phyloP scores from a whole-genome alignment of 2,113 vertebrate species.

The Hippocampus abdominalis region DNA sequence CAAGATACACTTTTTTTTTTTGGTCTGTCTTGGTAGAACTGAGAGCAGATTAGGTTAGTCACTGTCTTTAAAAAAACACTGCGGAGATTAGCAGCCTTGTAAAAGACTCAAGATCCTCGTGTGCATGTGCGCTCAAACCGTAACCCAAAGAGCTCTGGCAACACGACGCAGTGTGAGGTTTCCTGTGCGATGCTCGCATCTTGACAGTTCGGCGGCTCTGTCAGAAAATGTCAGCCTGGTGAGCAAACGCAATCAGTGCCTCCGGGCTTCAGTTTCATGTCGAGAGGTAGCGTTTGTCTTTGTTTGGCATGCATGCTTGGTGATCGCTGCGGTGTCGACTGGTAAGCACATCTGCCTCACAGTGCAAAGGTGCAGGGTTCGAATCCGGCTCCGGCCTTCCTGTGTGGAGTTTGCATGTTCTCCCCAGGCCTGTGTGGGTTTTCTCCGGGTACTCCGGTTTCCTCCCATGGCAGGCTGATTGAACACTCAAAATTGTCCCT shows the following conservation, averaged over 20 bases:
- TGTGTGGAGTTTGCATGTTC: too few relatives aligned
- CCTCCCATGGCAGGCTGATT: too few relatives aligned
- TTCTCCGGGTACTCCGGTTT: too few relatives aligned
- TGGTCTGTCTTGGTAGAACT: not conserved
- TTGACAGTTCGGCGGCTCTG: conserved; percentile 13
- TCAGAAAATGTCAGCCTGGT: conserved; percentile 11
- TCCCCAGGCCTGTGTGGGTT: too few relatives aligned
- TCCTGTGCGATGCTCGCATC: conserved; percentile 15
- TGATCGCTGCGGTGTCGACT: not conserved
- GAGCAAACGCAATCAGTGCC: not conserved
- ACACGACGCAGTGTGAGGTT: not conserved
- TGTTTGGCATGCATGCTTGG: not conserved
- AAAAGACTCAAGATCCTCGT: not conserved
- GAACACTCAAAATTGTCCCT: too few relatives aligned
- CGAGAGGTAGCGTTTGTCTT: conserved; percentile 18
- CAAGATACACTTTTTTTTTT: conserved; percentile 7
- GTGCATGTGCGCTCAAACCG: conserved; percentile 4
- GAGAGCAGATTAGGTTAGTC: conserved; percentile 8
- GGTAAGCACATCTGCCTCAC: too few relatives aligned
- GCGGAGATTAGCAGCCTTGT: conserved; percentile 4
- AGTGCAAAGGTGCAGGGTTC: too few relatives aligned
- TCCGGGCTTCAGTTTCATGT: conserved; percentile 12
- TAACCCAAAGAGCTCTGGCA: not conserved
- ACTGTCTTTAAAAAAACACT: conserved; percentile 7
- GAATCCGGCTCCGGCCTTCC: too few relatives aligned